phyloP scores from a whole-genome alignment of 2,113 vertebrate species.

The Gulo gulo region DNA sequence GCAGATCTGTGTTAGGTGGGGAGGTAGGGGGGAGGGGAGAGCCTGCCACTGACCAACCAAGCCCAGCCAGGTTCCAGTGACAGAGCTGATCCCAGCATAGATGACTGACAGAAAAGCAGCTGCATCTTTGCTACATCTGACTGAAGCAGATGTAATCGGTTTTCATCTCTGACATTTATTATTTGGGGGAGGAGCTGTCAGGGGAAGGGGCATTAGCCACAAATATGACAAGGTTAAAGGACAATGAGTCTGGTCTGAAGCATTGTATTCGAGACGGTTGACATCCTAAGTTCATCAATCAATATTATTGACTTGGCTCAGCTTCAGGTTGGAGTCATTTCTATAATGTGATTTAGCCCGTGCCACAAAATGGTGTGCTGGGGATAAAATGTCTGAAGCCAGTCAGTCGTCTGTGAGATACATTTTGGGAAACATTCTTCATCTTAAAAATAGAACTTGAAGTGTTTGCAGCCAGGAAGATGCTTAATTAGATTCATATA shows the following conservation, averaged over 20 bases:
- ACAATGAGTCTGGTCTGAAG: background rate
- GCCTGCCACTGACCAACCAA: background rate
- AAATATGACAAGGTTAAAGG: constrained; percentile 26
- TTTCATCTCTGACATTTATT: constrained; percentile 59
- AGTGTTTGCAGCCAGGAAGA: constrained; percentile 81
- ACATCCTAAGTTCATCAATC: constrained; percentile 70
- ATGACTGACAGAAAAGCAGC: background rate
- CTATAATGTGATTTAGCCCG: constrained; percentile 65
- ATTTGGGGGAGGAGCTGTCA: background rate
- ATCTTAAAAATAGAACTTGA: constrained; percentile 80
- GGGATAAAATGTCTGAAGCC: constrained; percentile 58
- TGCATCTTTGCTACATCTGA: background rate
- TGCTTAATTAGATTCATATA: constrained; percentile 82
- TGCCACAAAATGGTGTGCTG: background rate
- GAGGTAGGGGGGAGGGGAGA: too few species aligned
- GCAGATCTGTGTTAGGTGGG: background rate
- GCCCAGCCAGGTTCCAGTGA: fast-evolving
- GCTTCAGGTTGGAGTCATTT: constrained; percentile 64
- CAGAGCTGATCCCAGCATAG: background rate
- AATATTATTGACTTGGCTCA: constrained; percentile 74
- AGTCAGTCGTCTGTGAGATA: constrained; percentile 68
- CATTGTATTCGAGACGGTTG: constrained; percentile 45
- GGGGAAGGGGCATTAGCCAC: constrained; percentile 30
- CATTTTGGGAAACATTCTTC: constrained; percentile 69
- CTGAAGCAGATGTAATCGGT: background rate